These are phyloP conservation scores for Semnornis frantzii DNA, from an alignment of 2,113 vertebrate species.

Conservation along the genomic window DNA sequence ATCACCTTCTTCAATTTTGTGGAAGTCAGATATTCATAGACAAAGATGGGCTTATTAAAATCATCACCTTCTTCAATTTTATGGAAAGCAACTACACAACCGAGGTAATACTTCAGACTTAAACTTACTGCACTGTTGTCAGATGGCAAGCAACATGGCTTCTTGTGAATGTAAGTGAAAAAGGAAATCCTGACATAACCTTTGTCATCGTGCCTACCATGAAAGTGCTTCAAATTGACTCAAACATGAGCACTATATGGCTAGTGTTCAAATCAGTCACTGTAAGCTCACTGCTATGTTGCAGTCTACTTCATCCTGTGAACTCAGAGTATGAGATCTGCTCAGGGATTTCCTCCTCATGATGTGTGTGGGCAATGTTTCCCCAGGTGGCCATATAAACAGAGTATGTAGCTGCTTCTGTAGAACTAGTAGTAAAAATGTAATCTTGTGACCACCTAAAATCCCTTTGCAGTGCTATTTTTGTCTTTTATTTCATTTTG, in stretches of 20 bases:
- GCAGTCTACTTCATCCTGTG: neutral
- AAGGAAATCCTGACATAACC: neutral
- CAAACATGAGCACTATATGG: fast-evolving
- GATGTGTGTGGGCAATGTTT: neutral
- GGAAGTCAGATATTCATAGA: constrained; percentile 4
- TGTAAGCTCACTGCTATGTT: neutral
- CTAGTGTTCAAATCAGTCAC: neutral
- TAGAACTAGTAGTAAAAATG: neutral
- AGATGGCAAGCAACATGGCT: neutral
- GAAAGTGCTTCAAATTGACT: neutral
- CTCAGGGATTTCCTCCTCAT: neutral
- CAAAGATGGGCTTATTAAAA: constrained; percentile 65
- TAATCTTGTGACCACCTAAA: neutral
- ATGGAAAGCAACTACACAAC: constrained; percentile 7
- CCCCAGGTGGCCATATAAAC: neutral
- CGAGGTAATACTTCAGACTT: constrained; percentile 36
- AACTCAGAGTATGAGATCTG: neutral
- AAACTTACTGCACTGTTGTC: constrained; percentile 14
- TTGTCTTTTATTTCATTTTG: neutral
- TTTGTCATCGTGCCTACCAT: neutral
- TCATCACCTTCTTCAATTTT: constrained; percentile 22
- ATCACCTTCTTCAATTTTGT: neutral
- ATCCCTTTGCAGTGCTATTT: neutral
- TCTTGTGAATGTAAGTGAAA: constrained; percentile 5
- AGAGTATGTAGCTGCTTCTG: neutral